phyloP scores from a whole-genome alignment of 1,140 invertebrate genomes.

The Leptinotarsa undecemlineata region DNA sequence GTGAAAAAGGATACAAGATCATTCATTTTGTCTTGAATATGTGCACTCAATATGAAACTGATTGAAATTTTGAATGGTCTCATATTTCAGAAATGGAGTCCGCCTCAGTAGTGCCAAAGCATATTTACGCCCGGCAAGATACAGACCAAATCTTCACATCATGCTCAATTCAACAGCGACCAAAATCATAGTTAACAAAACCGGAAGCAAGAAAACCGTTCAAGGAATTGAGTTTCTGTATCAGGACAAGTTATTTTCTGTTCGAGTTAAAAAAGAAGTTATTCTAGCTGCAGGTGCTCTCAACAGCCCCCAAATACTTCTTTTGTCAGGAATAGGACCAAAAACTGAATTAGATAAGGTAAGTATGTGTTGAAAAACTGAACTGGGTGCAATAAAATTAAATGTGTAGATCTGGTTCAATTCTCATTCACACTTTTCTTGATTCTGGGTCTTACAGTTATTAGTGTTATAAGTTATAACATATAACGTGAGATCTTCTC shows the following conservation, averaged over 20 bases:
- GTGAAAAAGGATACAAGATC: too few relatives aligned
- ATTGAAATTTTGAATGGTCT: background rate
- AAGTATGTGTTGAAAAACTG: background rate
- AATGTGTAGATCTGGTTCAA: too few relatives aligned
- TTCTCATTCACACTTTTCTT: too few relatives aligned
- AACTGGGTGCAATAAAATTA: too few relatives aligned
- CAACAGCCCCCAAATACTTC: constrained; percentile 63
- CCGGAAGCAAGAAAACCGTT: constrained; percentile 38
- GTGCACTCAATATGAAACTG: too few relatives aligned
- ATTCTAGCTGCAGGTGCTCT: constrained; percentile 63
- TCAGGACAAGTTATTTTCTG: constrained; percentile 51
- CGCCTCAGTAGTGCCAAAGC: constrained; percentile 67
- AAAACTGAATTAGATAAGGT: constrained; percentile 56
- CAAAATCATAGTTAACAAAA: constrained; percentile 50
- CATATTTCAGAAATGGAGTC: constrained; percentile 60
- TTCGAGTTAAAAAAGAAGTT: constrained; percentile 60
- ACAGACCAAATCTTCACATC: constrained; percentile 72
- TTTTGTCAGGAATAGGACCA: constrained; percentile 65
- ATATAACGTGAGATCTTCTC: too few relatives aligned
- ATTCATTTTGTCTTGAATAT: too few relatives aligned
- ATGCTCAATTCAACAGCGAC: constrained; percentile 68
- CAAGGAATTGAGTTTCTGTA: constrained; percentile 57
- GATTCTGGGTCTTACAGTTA: too few relatives aligned
- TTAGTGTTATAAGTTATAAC: too few relatives aligned
- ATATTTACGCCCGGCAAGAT: constrained; percentile 63